Evolutionary conservation across 2,888 invertebrate genomes (phyloP), one percentile per base, ranked within the genome.

Genomic region (Bombyx huttoni): DNA sequence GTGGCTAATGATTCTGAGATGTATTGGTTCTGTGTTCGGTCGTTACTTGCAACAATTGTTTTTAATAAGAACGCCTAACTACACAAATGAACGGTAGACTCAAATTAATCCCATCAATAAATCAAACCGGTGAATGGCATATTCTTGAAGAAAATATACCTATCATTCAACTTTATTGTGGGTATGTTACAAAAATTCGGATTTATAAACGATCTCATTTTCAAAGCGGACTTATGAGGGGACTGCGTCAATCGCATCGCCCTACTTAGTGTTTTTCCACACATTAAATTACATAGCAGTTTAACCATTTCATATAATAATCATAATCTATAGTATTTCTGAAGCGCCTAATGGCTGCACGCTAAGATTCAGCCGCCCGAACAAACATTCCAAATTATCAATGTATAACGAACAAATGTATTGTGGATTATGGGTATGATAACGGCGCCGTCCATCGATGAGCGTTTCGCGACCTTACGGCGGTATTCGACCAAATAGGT

Each of bases 381-480:
- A 73, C 68, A 77, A 77, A 73, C 76, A 81, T 81, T 81, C 81
- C 81, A 81, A 68, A 72, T 65, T 69, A 72, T 71, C 67, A 60
- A 61, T 61, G 64, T 56, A 63, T 53, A 52, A 59, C 63, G 61
- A 64, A 63, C 62, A 60, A 66, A 63, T 53, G 55, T 61, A 57
- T 56, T 58, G 52, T 57, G 50, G 59, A 53, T 62, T 34, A 35
- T 49, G n/a, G 47, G 12, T 24, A 40, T n/a, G 47, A 48, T 40
- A 47, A 14, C 14, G 52, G 58, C 54, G n/a, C 13, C 13, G 33
- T 40, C 40, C 40, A 40, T 40, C 40, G 40, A 40, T 40, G 40
- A 40, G 40, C 40, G 40, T 40, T 40, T 8, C 40, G 40, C 12
- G 8, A 10, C 40, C 9, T 10, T 3, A 12, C 40, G 40, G 7